Conservation (phyloP, 1,140 invertebrate genomes). For the Drosophila leontia region DNA sequence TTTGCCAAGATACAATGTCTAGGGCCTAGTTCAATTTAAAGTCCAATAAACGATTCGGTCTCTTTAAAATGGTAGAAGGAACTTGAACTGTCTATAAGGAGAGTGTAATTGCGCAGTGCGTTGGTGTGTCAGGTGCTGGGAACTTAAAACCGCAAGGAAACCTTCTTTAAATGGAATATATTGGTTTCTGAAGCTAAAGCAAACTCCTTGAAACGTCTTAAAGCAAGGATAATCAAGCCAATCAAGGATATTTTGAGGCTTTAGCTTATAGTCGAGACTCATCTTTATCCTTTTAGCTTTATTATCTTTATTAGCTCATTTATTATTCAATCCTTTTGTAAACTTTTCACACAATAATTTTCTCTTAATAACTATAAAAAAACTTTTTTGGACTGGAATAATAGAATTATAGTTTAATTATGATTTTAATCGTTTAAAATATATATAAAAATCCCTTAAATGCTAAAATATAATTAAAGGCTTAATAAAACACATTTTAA, state of each 20-base stretch:
- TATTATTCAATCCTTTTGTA: neutral
- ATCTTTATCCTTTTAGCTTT: too few species aligned
- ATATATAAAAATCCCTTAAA: neutral
- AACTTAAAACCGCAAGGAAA: neutral
- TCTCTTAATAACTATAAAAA: too few species aligned
- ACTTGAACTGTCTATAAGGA: neutral
- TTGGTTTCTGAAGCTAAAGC: neutral
- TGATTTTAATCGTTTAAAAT: fast-evolving
- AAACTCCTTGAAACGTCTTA: neutral
- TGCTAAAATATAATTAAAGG: neutral
- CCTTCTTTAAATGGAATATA: neutral
- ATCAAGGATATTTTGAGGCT: neutral
- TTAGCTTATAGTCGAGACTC: too few species aligned
- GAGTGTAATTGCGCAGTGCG: slow-evolving; percentile 7
- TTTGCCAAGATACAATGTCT: slow-evolving; percentile 47
- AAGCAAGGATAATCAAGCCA: neutral
- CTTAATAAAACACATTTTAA: neutral
- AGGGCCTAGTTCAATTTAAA: slow-evolving; percentile 78
- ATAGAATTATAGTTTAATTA: neutral
- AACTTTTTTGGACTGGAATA: neutral
- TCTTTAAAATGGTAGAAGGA: slow-evolving; percentile 26
- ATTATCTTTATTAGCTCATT: neutral
- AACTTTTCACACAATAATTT: neutral
- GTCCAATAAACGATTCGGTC: slow-evolving; percentile 25
- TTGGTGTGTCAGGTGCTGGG: slow-evolving; percentile 1